Evolutionary conservation across 2,888 invertebrate species (phyloP), one percentile per base, ranked within the genome.

Genomic region (Dryococelus australis): DNA sequence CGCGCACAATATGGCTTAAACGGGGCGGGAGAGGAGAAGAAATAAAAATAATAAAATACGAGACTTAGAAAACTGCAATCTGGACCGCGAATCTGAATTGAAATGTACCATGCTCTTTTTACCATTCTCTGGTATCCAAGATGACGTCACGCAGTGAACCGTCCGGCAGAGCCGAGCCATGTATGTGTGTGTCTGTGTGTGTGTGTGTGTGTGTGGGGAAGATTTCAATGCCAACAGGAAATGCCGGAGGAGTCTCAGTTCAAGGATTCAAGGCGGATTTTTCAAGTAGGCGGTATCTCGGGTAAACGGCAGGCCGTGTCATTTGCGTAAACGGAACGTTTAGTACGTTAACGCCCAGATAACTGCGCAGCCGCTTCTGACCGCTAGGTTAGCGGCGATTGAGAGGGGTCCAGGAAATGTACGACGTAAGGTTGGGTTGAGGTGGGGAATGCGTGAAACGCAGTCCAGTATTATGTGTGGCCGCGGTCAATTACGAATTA

Each of bases 311-410:
- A n/a, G n/a, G 12, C 65, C 65, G 65, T 65, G 65, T 65, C 65
- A 65, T 65, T 24, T 65, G 65, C 65, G 24, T 65, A 65, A 65
- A 65, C 65, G 65, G 65, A 65, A 65, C 65, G 65, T 65, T 65
- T 65, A 65, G 65, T 16, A 65, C 16, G 65, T 65, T 65, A 1
- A n/a, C 65, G 65, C 65, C 65, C 16, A 10, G 65, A 65, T 24
- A 20, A 65, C 20, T 65, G 65, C n/a, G 8, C 47, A 1, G 12
- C 47, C 8, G 4, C 47, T 16, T 2, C 47, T 47, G 47, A 47
- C 47, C 47, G 47, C 2, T 5, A 5, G 35, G 35, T 4, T 4
- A 4, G 35, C 2, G 47, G 12, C 47, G 8, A 13, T 47, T 47
- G 47, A 16, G 8, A 47, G 8, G 1, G 47, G 10, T 47, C 8